A percentile compares a stretch with the other conserved stretches of the same genome.
Evolutionary conservation across 2,113 vertebrate species (phyloP).

Genomic region (Rhynchopsitta pachyrhyncha): DNA sequence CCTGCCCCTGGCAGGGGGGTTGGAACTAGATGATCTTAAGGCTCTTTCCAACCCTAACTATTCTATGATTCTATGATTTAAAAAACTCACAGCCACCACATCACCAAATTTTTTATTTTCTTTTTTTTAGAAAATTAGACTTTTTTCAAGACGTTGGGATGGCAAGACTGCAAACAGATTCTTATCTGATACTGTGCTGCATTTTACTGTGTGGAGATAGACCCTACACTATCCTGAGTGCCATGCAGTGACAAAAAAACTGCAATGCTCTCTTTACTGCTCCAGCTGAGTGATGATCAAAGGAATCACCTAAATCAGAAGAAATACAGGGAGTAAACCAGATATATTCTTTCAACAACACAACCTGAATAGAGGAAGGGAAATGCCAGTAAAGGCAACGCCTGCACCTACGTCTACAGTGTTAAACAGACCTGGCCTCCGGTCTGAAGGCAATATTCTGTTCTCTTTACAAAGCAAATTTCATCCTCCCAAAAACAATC

Average conservation of each 20-base stretch:
- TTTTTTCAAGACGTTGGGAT: not conserved
- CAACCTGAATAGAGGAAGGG: not conserved
- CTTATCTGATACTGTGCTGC: not conserved
- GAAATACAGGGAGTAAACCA: not conserved
- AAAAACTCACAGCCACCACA: not conserved
- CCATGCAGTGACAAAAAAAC: not conserved
- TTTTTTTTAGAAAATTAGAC: not conserved
- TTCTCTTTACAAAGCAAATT: not conserved
- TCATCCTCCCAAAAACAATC: not conserved
- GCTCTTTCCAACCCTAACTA: too few species aligned
- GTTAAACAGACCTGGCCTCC: not conserved
- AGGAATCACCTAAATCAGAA: not conserved
- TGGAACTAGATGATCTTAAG: too few species aligned
- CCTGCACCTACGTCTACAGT: not conserved
- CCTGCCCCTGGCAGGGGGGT: too few species aligned
- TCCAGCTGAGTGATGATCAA: not conserved
- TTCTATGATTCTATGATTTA: not conserved
- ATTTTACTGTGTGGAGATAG: not conserved
- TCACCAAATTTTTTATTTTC: not conserved
- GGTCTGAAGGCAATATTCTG: not conserved
- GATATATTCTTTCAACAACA: not conserved
- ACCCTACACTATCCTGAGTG: not conserved
- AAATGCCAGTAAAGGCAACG: not conserved
- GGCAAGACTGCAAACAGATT: not conserved
- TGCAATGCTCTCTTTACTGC: not conserved